Evolutionary conservation across 2,888 invertebrate genomes (phyloP).

Genomic region (Gastrophysa polygoni): DNA sequence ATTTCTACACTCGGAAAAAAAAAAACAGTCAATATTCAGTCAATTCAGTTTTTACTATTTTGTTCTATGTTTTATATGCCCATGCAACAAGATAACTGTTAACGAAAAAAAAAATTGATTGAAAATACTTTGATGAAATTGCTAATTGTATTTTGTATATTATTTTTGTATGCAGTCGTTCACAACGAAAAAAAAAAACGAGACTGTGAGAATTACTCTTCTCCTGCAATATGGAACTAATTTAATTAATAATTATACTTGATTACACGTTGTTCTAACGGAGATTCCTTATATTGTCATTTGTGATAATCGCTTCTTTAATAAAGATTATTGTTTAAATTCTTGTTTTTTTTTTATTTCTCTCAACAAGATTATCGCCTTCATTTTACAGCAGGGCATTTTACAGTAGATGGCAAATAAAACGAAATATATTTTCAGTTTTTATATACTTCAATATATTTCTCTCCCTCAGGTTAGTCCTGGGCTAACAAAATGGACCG

Average conservation of each 20-base stretch:
- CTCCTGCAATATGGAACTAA: slow-evolving; percentile 40
- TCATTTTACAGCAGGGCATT: too few relatives aligned
- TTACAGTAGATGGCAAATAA: slow-evolving; percentile 71
- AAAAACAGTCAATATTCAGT: slow-evolving; percentile 56
- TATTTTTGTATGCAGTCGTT: slow-evolving; percentile 22
- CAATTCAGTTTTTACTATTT: slow-evolving; percentile 51
- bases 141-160: slow-evolving; percentile 16
- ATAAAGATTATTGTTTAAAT: slow-evolving; percentile 57
- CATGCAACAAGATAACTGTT: slow-evolving; percentile 40
- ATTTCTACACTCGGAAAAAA: slow-evolving; percentile 48
- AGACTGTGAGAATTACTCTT: slow-evolving; percentile 31
- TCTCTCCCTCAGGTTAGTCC: slow-evolving; percentile 59
- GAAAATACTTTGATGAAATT: background rate
- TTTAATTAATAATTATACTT: slow-evolving; percentile 49
- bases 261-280: slow-evolving; percentile 50
- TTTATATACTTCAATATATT: slow-evolving; percentile 50
- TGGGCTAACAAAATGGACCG: slow-evolving; percentile 59
- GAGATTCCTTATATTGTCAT: slow-evolving; percentile 59
- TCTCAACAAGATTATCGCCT: background rate
- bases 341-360: background rate
- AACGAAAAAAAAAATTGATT: slow-evolving; percentile 38
- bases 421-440: slow-evolving; percentile 10
- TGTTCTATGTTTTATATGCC: slow-evolving; percentile 40
- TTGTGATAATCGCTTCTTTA: slow-evolving; percentile 62
- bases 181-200: slow-evolving; percentile 16